These are phyloP conservation scores for Musca vetustissima DNA, from an alignment of 1,140 invertebrate species.

Conservation along the genomic window DNA sequence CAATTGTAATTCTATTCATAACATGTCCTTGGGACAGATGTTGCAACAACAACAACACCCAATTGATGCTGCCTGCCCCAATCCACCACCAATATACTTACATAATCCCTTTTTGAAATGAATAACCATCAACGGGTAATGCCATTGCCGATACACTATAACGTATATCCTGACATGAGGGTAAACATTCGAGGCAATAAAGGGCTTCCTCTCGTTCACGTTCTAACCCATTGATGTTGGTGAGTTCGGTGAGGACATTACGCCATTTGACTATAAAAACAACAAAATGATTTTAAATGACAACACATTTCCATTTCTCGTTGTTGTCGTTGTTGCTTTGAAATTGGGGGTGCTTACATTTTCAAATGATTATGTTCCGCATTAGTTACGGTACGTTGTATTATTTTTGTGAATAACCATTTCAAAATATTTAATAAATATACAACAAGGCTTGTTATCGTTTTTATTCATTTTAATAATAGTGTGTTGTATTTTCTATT, in stretches of 20 bases:
- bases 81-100: not conserved
- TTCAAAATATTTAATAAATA: not conserved
- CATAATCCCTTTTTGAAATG: no score
- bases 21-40: not conserved
- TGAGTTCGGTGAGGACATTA: constrained; percentile 49
- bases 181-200: constrained; percentile 46
- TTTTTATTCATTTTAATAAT: not conserved
- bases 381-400: no score
- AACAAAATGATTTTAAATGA: not conserved
- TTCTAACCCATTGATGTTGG: constrained; percentile 41
- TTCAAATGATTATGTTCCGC: no score
- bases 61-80: not conserved
- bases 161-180: constrained; percentile 37
- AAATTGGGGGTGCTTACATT: no score
- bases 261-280: constrained; percentile 48
- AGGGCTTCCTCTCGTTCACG: constrained; percentile 50
- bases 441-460: not conserved
- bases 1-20: not conserved
- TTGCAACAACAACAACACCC: not conserved
- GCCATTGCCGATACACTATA: constrained; percentile 16
- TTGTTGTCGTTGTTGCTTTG: no score
- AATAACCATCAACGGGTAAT: constrained; percentile 13
- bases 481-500: not conserved
- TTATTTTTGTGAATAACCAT: not conserved
- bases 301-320: no score